Base-by-base conservation (phyloP, 2,888 invertebrate species). In the Acanthoscelides obtectus region DNA sequence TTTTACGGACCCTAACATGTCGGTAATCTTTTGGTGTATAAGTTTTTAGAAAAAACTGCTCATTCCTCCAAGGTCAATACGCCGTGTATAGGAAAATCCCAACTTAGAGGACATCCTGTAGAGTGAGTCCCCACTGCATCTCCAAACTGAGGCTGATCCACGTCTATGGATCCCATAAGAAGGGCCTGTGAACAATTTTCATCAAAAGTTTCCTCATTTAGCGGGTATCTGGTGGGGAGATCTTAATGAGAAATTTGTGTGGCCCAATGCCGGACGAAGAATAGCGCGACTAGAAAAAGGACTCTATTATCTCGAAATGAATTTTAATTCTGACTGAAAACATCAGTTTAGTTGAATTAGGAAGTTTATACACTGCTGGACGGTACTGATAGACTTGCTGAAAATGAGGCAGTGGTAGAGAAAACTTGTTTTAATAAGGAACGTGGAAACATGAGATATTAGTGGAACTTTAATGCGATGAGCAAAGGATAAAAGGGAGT, bases 191-290 rank as follows among this genome's bases (percentile, higher is more conserved):
- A 73, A 72, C 70, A 75, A 73, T 75, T 74, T 75, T 73, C 75
- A 72, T 75, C 71, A 75, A 75, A 75, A 75, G 73, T 75, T 75
- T 75, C 72, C 75, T 75, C 73, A 75, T 75, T 68, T 75, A 75
- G 73, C 72, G 12, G 67, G 71, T 75, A 75, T 75, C 75, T 70
- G 71, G 69, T 71, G n/a, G 66, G 73, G 69, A 72, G 71, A 75
- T 75, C 75, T 75, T 71, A 75, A 75, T 73, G 71, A 73, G 72
- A 45, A 73, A 75, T 73, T 75, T 75, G 73, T 72, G 73, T 73
- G 73, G 75, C 25, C 27, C 27, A 25, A 68, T 22, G 22, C 68
- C 25, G 68, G 21, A 66, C 20, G 25, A 25, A 68, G 27, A 45
- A 68, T 25, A 22, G 22, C 67, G 3, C 21, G 21, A 17, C 45